These are phyloP conservation scores for Pseudomugil tenellus DNA, from an alignment of 2,797 vertebrate genomes.

Conservation along the genomic window DNA sequence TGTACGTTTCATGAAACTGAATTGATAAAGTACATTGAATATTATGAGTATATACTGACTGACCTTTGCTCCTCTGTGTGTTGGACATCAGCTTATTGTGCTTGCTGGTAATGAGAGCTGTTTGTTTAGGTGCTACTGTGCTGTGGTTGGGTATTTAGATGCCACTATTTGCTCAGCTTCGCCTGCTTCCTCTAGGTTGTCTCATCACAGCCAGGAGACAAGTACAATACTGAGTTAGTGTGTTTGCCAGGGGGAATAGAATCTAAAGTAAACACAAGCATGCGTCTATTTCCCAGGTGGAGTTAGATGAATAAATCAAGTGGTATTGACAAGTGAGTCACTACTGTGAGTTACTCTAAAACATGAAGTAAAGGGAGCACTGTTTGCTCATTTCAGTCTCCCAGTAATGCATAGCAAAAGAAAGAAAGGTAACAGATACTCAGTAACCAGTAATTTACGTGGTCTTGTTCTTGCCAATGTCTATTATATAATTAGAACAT, in stretches of 20 bases:
- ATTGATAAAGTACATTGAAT: no score
- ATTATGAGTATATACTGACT: slow-evolving; percentile 21
- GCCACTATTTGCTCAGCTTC: slow-evolving; percentile 70
- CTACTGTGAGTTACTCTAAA: slow-evolving; percentile 9
- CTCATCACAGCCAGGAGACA: slow-evolving; percentile 44
- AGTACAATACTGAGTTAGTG: slow-evolving; percentile 59
- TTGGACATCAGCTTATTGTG: slow-evolving; percentile 58
- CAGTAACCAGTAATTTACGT: no score
- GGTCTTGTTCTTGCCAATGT: no score
- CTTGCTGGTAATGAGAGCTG: slow-evolving; percentile 64
- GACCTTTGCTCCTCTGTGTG: slow-evolving; percentile 7
- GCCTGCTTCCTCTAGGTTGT: slow-evolving; percentile 64
- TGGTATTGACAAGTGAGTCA: slow-evolving; percentile 39
- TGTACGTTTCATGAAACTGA: not conserved
- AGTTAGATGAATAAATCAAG: slow-evolving; percentile 65
- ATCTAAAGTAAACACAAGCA: slow-evolving; percentile 77
- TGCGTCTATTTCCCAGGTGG: slow-evolving; percentile 72
- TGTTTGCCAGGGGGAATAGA: slow-evolving; percentile 67
- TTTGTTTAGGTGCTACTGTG: slow-evolving; percentile 64
- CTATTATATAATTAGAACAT: no score
- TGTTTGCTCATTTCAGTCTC: not conserved
- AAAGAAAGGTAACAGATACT: no score
- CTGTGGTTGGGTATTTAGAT: slow-evolving; percentile 41
- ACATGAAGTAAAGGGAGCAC: not conserved
- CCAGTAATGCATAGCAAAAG: no score